These are phyloP conservation scores for Xestia c-nigrum DNA, from an alignment of 2,888 invertebrate species.

Conservation along the genomic window DNA sequence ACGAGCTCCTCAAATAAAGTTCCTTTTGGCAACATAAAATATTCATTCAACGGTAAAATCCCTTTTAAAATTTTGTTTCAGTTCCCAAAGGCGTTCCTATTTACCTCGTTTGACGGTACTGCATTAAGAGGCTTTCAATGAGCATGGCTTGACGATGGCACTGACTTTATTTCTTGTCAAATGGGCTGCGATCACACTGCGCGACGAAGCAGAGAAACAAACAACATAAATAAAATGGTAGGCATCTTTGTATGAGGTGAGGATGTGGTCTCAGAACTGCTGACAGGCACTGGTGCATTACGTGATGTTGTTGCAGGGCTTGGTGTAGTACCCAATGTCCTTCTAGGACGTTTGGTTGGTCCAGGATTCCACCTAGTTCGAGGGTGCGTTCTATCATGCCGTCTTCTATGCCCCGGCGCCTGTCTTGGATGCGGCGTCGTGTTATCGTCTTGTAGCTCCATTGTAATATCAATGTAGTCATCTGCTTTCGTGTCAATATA, in stretches of 20 bases:
- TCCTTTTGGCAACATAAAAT: too few species aligned
- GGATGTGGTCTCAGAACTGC: not conserved
- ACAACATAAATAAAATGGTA: not conserved
- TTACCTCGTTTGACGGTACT: not conserved
- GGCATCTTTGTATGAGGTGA: not conserved
- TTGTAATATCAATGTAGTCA: not conserved
- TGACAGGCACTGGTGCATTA: too few species aligned
- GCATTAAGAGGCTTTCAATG: not conserved
- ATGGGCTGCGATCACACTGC: not conserved
- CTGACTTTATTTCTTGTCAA: not conserved
- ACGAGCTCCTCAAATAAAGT: too few species aligned
- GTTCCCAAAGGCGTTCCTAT: too few species aligned
- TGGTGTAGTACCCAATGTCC: not conserved
- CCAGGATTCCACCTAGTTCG: fast-evolving
- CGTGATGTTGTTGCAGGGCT: not conserved
- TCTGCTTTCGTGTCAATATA: not conserved
- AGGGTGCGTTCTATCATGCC: not conserved
- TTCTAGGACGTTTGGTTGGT: not conserved
- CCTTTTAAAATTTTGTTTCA: too few species aligned
- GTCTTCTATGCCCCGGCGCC: too few species aligned
- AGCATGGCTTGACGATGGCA: not conserved
- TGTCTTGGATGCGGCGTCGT: too few species aligned
- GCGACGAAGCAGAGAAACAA: not conserved
- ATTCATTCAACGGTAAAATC: too few species aligned
- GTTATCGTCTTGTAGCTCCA: not conserved